Base-by-base conservation (phyloP, 2,888 invertebrate genomes). In the Ceraclea dissimilis region DNA sequence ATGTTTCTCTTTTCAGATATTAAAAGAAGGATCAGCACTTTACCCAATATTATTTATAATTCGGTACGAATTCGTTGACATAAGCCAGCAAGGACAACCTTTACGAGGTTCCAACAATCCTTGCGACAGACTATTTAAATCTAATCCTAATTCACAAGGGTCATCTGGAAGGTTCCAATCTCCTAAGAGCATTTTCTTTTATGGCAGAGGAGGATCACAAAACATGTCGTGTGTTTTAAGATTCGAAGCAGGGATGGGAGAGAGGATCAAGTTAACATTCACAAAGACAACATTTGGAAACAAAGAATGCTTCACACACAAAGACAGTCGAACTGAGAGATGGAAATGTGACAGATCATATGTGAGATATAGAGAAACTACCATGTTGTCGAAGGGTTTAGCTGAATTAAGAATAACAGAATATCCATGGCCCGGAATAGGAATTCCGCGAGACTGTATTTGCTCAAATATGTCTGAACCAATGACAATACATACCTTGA, bases 31-130 rank as follows among this genome's bases (percentile, higher is more conserved):
- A n/a, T 88, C 87, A 57, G 87, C 88, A 2, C 74, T 90, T 49
- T 88, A 87, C 68, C 88, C 88, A 2, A 84, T 88, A 54, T 76
- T 85, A 63, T 90, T 90, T 69, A 79, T 86, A 43, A 79, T 90
- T 2, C 82, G 87, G 52, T 91, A 90, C 71, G 91, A 91, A 71
- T 91, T 91, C 67, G 87, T 91, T 18, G 89, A 90, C 69, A 79
- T 84, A 48, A 81, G 83, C 60, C 81, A 83, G 67, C 84, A 84
- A 68, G 84, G 84, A 1, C 76, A 78, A 61, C 83, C 82, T 56
- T 68, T 78, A 60, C 70, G 71, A 46, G 77, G 79, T 63, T 80
- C 82, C 31, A 75, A 76, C 62, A 83, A 82, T 65, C 80, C 82
- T 31, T 85, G 84, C 67, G 84, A 84, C 67, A 73, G 84, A 66